Base-by-base conservation (phyloP, 2,888 invertebrate species). In the Tetropium fuscum region DNA sequence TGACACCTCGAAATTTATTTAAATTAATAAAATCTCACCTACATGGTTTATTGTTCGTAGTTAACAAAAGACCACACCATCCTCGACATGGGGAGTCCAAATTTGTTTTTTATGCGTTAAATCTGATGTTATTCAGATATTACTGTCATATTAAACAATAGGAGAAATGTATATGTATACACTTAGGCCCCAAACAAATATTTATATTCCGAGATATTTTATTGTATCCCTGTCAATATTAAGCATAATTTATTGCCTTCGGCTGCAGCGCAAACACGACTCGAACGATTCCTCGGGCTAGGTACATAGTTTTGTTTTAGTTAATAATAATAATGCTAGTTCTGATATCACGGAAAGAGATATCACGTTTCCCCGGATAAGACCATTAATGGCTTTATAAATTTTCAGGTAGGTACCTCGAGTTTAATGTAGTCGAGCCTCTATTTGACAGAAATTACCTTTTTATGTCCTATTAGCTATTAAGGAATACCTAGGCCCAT, bases 11-110 rank as follows among this genome's bases (percentile, higher is more conserved):
- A 60, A 66, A 60, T 59, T 64, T 64, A 66, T 66, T 60, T 49
- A 59, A 62, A 64, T 67, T 67, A 64, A 67, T 65, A 64, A 63
- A 65, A 58, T 55, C 59, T 64, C 64, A 59, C 66, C 66, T 62
- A 64, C 66, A 43, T 60, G 54, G 53, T 45, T 57, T 58, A 63
- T 63, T 60, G 60, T 60, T 60, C 43, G 48, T 27, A 48, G 45
- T 44, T 38, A 58, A 60, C 55, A 60, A 65, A 58, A 58, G 60
- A 36, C 53, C 53, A 53, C 43, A 43, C 44, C 53, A 43, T 47
- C 15, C 49, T 45, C 69, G 51, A 64, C 70, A 44, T 70, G 70
- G 68, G 68, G 64, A 66, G 66, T 69, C 69, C 58, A 47, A 51
- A 61, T 64, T 66, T 57, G 55, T 61, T 58, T 61, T 51, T 58